A percentile compares a stretch with the other conserved stretches of the same genome.
Evolutionary conservation across 2,113 vertebrate genomes (phyloP).

Genomic region (Hoplias malabaricus): DNA sequence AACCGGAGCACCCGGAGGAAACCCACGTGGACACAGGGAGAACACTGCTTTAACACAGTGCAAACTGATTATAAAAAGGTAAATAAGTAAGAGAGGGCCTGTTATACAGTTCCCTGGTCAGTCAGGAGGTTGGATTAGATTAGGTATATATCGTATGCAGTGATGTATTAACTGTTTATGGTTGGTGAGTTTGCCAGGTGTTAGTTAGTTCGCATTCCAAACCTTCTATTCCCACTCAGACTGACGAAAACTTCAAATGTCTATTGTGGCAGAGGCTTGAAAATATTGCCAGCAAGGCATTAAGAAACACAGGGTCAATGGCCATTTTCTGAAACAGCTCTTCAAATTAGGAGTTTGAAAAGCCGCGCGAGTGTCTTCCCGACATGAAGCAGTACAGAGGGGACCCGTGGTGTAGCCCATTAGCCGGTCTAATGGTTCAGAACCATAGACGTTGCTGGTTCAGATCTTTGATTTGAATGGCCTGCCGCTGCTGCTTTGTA

Average conservation of each 20-base stretch:
- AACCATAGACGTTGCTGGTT: neutral
- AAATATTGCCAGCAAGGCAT: neutral
- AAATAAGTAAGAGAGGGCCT: no score
- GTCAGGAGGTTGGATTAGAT: no score
- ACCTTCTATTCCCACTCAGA: no score
- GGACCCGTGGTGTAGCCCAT: neutral
- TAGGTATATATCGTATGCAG: no score
- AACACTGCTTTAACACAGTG: no score
- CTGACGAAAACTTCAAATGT: neutral
- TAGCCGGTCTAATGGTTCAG: neutral
- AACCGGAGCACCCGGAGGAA: no score
- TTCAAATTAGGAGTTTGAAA: neutral
- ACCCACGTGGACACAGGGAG: no score
- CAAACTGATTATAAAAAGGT: no score
- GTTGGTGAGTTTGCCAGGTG: no score
- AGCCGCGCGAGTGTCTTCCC: neutral
- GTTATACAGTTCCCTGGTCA: no score
- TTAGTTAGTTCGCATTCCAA: no score
- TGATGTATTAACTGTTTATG: no score
- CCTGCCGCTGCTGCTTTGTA: constrained; percentile 11
- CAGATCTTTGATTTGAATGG: neutral
- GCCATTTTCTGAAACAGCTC: neutral
- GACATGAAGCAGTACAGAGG: neutral
- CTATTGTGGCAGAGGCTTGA: neutral
- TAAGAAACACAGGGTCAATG: neutral